phyloP scores from a whole-genome alignment of 64 coral and sea anemone species.

The Stichodactyla helianthus region DNA sequence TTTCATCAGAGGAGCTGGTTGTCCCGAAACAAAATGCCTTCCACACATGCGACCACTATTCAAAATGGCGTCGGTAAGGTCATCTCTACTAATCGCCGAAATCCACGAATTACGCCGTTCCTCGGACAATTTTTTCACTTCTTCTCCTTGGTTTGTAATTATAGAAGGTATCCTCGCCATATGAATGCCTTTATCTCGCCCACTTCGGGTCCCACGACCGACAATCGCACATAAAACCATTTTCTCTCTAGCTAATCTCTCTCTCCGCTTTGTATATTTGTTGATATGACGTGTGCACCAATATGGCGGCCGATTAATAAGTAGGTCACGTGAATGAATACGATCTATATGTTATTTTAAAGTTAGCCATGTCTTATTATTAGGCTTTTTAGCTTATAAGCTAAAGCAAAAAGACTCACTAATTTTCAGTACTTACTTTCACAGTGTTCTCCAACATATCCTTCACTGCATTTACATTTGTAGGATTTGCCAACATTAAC shows the following conservation, averaged over 20 bases:
- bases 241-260: too few species aligned
- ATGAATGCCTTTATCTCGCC: slow-evolving; percentile 8
- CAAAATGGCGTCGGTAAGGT: slow-evolving; percentile 47
- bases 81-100: slow-evolving; percentile 36
- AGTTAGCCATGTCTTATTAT: too few species aligned
- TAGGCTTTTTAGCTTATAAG: too few species aligned
- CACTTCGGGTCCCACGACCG: slow-evolving; percentile 26
- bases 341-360: too few species aligned
- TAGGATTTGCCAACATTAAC: slow-evolving; percentile 38
- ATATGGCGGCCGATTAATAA: too few species aligned
- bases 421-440: slow-evolving; percentile 30
- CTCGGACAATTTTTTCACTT: slow-evolving; percentile 20
- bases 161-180: slow-evolving; percentile 17
- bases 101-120: slow-evolving; percentile 38
- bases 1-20: slow-evolving; percentile 31
- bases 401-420: too few species aligned
- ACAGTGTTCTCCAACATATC: slow-evolving; percentile 42
- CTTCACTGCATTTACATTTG: slow-evolving; percentile 41
- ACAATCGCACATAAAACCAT: slow-evolving; percentile 30
- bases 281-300: too few species aligned
- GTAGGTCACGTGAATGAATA: too few species aligned
- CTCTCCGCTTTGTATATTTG: too few species aligned
- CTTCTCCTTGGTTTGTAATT: slow-evolving; percentile 35
- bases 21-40: slow-evolving; percentile 35
- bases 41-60: slow-evolving; percentile 33